Conservation (phyloP, 2,113 vertebrate genomes). For the Ictalurus furcatus region DNA sequence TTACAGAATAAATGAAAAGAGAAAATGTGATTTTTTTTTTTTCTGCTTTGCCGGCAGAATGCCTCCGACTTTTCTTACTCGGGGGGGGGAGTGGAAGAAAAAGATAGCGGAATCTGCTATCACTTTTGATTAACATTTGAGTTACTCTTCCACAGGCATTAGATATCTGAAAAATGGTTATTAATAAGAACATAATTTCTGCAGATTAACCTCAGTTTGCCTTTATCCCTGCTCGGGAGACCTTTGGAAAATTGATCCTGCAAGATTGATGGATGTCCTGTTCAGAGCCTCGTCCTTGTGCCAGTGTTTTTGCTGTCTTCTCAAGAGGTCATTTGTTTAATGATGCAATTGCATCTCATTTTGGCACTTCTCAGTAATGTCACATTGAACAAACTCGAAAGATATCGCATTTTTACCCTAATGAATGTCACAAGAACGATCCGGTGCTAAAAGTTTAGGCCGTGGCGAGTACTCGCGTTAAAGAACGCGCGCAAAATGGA, state of each 20-base stretch:
- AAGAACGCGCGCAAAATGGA: background rate
- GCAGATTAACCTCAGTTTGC: slow-evolving; percentile 78
- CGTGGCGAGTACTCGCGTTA: background rate
- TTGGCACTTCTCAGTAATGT: slow-evolving; percentile 63
- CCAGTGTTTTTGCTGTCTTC: slow-evolving; percentile 56
- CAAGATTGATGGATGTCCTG: slow-evolving; percentile 76
- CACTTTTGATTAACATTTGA: slow-evolving; percentile 77
- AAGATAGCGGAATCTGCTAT: slow-evolving; percentile 71
- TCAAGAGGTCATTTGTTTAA: slow-evolving; percentile 67
- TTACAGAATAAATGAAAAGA: slow-evolving; percentile 51
- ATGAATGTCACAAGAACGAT: slow-evolving; percentile 14
- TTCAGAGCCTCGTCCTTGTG: slow-evolving; percentile 76
- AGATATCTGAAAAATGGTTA: slow-evolving; percentile 80
- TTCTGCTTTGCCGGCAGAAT: slow-evolving; percentile 34
- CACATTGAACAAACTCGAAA: slow-evolving; percentile 66
- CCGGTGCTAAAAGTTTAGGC: background rate
- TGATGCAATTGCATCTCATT: slow-evolving; percentile 65
- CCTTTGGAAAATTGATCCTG: slow-evolving; percentile 78
- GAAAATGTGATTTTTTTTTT: slow-evolving; percentile 32
- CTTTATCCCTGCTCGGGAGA: slow-evolving; percentile 71
- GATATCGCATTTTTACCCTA: slow-evolving; percentile 22
- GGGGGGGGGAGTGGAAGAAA: background rate
- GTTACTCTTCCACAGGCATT: slow-evolving; percentile 74
- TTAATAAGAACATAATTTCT: slow-evolving; percentile 82
- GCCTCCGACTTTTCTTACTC: slow-evolving; percentile 57